Conservation (phyloP, 2,797 vertebrate species). For the Cynodonichthys magdalenae region DNA sequence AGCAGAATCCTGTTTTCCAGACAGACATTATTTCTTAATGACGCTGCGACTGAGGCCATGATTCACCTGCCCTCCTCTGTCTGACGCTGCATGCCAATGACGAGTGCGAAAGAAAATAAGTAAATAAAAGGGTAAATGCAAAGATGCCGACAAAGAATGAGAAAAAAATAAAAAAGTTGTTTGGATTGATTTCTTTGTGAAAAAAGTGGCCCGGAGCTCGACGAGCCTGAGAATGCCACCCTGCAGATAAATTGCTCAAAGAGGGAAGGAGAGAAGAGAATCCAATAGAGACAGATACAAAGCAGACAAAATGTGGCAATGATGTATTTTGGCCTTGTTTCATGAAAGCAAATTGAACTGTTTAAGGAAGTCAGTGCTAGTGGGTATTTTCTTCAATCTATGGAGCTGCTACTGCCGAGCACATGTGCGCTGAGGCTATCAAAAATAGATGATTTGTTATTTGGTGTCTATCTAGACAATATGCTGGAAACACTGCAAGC, state of each 20-base stretch:
- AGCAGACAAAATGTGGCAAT: conserved; percentile 45
- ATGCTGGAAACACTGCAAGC: conserved; percentile 11
- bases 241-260: conserved; percentile 55
- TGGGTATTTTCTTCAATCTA: conserved; percentile 32
- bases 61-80: conserved; percentile 1
- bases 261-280: conserved; percentile 32
- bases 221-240: conserved; percentile 21
- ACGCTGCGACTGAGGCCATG: conserved; percentile 11
- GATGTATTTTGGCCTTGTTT: conserved; percentile 52
- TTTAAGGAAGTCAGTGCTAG: conserved; percentile 37
- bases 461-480: conserved; percentile 10
- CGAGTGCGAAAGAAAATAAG: conserved; percentile 18
- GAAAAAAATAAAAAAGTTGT: conserved; percentile 1
- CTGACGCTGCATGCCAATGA: conserved; percentile 1
- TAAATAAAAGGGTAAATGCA: conserved; percentile 27
- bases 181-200: conserved; percentile 42
- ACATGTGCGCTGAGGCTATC: conserved; percentile 9
- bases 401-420: conserved; percentile 15
- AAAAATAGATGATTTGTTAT: conserved; percentile 29
- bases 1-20: conserved; percentile 8
- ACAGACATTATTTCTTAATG: conserved; percentile 14
- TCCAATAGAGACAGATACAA: conserved; percentile 32
- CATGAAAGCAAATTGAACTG: conserved; percentile 59
- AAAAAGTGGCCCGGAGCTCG: conserved; percentile 16
- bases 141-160: conserved; percentile 13